Conservation (phyloP, 2,888 invertebrate genomes). For the Melinaea marsaeus region DNA sequence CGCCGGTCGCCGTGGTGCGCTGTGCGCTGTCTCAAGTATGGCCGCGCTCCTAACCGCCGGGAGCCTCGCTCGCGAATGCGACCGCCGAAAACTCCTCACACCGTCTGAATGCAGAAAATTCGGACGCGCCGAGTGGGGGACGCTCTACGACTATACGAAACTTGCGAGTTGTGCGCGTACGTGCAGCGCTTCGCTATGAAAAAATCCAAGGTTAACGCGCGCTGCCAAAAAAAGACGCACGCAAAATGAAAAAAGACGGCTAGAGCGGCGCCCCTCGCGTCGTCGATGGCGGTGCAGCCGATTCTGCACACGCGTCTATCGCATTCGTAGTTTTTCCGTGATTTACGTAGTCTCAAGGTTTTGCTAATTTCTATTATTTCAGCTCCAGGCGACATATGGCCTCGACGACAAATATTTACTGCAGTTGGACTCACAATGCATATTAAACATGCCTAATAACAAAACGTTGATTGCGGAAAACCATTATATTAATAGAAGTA, state of each 20-base stretch:
- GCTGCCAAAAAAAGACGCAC: constrained; percentile 78
- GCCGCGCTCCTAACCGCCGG: constrained; percentile 62
- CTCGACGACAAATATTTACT: constrained; percentile 12
- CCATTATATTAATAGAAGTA: constrained; percentile 1
- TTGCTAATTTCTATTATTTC: constrained; percentile 16
- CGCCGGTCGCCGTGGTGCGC: constrained; percentile 40
- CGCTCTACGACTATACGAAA: constrained; percentile 75
- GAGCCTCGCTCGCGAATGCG: constrained; percentile 73
- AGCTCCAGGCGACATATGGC: constrained; percentile 9
- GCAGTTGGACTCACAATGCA: constrained; percentile 11
- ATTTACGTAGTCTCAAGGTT: constrained; percentile 25
- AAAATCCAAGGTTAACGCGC: constrained; percentile 77
- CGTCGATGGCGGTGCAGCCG: constrained; percentile 59
- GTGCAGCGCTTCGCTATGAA: constrained; percentile 76
- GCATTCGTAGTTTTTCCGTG: constrained; percentile 35
- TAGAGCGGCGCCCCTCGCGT: constrained; percentile 68
- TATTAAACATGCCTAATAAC: constrained; percentile 9
- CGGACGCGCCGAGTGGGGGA: constrained; percentile 75
- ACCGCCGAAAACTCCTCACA: constrained; percentile 75
- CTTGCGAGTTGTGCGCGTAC: constrained; percentile 63
- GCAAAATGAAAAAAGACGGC: constrained; percentile 74
- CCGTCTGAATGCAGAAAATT: constrained; percentile 76
- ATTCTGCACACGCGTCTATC: constrained; percentile 57
- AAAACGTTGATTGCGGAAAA: constrained; percentile 10
- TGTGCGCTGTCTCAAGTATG: constrained; percentile 48